These are phyloP conservation scores for Acinonyx jubatus DNA, from an alignment of 2,113 vertebrate genomes.

Conservation along the genomic window DNA sequence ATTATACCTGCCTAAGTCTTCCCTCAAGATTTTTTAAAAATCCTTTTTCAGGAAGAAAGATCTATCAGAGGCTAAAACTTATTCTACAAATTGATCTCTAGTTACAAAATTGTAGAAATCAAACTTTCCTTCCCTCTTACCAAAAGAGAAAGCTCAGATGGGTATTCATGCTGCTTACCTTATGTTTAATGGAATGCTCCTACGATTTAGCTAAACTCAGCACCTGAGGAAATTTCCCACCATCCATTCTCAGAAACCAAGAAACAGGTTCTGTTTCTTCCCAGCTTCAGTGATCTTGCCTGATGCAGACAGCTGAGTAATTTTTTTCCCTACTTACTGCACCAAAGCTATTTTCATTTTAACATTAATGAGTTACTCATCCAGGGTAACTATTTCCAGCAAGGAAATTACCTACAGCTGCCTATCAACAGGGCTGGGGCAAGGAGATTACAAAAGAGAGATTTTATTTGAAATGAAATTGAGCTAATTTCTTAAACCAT, in stretches of 20 bases:
- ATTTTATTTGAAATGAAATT: slow-evolving; percentile 45
- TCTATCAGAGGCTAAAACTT: background rate
- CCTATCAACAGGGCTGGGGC: background rate
- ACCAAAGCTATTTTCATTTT: background rate
- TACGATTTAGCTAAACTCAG: background rate
- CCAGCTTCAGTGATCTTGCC: background rate
- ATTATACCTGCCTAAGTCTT: background rate
- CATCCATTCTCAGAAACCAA: background rate
- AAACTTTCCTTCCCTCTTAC: background rate
- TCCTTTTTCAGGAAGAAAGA: background rate
- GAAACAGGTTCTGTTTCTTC: background rate
- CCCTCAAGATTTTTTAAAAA: background rate
- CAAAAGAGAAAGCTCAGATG: background rate
- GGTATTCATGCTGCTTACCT: background rate
- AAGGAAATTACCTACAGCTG: slow-evolving; percentile 2
- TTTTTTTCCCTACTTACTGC: background rate
- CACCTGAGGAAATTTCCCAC: background rate
- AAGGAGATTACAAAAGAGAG: background rate
- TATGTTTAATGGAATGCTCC: background rate
- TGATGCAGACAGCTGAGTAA: background rate
- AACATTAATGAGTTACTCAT: background rate
- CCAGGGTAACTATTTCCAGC: background rate
- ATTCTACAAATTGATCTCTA: background rate
- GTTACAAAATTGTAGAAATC: background rate
- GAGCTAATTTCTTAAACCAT: background rate